Percentiles rank a stretch among this genome's conserved stretches.
phyloP scores from a whole-genome alignment of 2,113 vertebrate species.

The Shinisaurus crocodilurus region DNA sequence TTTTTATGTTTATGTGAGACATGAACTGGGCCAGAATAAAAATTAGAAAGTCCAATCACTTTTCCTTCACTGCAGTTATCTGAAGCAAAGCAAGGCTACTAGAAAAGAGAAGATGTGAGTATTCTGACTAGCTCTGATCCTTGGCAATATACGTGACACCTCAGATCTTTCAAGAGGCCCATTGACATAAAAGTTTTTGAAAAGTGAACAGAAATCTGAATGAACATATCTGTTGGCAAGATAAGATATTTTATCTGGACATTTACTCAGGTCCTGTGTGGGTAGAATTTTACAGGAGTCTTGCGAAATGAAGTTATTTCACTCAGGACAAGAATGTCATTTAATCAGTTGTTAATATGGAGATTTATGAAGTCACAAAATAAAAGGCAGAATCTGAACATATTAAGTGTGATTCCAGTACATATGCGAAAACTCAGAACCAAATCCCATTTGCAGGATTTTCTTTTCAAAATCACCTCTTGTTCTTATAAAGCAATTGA shows the following conservation, averaged over 20 bases:
- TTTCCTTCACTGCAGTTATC: background rate
- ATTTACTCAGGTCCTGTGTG: background rate
- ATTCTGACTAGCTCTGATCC: background rate
- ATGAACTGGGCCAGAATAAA: background rate
- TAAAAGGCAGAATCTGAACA: background rate
- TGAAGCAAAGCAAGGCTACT: background rate
- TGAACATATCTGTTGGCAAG: background rate
- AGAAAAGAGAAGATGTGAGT: background rate
- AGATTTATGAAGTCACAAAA: background rate
- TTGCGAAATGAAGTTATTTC: constrained; percentile 25
- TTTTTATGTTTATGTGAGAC: background rate
- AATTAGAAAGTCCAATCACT: background rate
- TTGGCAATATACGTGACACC: background rate
- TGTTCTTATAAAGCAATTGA: background rate
- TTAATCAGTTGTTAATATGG: background rate
- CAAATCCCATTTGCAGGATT: background rate
- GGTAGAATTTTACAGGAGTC: background rate
- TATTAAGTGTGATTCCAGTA: background rate
- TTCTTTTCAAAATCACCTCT: constrained; percentile 8
- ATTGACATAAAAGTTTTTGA: background rate
- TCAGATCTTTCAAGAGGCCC: background rate
- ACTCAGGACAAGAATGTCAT: background rate
- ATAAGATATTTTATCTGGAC: constrained; percentile 15
- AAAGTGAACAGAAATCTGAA: constrained; percentile 10
- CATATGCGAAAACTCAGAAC: background rate